phyloP scores from a whole-genome alignment of 1,140 invertebrate genomes.

The Atta colombica region DNA sequence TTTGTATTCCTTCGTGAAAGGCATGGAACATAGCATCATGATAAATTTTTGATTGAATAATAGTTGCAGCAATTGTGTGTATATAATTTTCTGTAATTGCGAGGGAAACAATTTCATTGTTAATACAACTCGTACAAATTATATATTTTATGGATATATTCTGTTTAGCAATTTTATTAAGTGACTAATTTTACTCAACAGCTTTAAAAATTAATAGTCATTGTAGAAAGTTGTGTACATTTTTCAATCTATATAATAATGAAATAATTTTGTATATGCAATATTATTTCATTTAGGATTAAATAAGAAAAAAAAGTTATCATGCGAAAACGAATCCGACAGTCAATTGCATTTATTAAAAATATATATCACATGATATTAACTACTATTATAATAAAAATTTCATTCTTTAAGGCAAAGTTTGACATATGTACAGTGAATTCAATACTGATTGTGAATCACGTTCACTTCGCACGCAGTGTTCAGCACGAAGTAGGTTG shows the following conservation, averaged over 20 bases:
- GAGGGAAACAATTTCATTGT: background rate
- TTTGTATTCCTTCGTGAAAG: background rate
- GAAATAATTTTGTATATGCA: background rate
- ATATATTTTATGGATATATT: background rate
- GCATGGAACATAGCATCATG: background rate
- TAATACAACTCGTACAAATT: background rate
- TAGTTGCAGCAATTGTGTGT: background rate
- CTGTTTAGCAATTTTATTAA: conserved; percentile 25
- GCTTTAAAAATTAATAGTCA: background rate
- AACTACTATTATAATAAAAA: background rate
- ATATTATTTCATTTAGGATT: background rate
- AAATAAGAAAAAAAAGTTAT: background rate
- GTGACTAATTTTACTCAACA: conserved; percentile 12
- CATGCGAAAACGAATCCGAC: background rate
- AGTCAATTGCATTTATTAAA: background rate
- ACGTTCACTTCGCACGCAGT: conserved; percentile 14
- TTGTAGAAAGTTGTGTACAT: background rate
- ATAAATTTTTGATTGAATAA: background rate
- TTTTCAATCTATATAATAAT: background rate
- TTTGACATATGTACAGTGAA: background rate
- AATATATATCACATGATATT: conserved; percentile 3
- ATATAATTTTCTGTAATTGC: conserved; percentile 4
- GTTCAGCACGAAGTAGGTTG: conserved; percentile 40
- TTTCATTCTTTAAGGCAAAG: background rate
- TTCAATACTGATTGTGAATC: conserved; percentile 28